Evolutionary conservation across 2,888 invertebrate species (phyloP).

Genomic region (Pseudococcus longispinus): DNA sequence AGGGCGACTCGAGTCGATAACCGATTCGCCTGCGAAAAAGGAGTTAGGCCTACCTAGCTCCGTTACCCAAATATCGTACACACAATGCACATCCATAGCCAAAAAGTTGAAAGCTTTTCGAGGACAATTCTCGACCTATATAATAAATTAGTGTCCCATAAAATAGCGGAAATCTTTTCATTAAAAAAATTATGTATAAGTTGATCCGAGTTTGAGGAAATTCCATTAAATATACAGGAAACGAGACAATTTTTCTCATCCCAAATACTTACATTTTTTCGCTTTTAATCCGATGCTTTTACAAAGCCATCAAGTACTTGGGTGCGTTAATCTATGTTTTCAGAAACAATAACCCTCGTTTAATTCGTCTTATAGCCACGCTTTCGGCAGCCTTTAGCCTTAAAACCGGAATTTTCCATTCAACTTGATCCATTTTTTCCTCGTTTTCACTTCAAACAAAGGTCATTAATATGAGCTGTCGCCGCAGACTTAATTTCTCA

Average conservation of each 20-base stretch:
- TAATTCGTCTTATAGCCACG: not conserved
- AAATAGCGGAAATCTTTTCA: constrained; percentile 17
- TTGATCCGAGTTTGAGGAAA: not conserved
- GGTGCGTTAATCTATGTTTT: constrained; percentile 33
- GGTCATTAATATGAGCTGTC: constrained; percentile 20
- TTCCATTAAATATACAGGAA: not conserved
- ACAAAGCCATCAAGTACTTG: not conserved
- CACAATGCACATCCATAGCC: not conserved
- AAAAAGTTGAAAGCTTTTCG: not conserved
- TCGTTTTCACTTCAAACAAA: not conserved
- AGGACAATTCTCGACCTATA: not conserved
- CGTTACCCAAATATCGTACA: not conserved
- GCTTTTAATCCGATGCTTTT: constrained; percentile 19
- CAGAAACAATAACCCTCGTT: constrained; percentile 21
- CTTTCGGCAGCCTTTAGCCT: not conserved
- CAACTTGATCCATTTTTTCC: not conserved
- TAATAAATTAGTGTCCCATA: not conserved
- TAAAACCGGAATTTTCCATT: constrained; percentile 30
- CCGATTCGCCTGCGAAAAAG: no score
- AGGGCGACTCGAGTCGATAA: no score
- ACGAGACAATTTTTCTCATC: constrained; percentile 12
- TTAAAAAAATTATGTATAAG: not conserved
- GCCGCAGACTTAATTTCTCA: not conserved
- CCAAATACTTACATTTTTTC: not conserved
- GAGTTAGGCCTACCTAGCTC: no score